Base-by-base conservation (phyloP, 2,888 invertebrate genomes). In the Callyntrura guangdongensis region DNA sequence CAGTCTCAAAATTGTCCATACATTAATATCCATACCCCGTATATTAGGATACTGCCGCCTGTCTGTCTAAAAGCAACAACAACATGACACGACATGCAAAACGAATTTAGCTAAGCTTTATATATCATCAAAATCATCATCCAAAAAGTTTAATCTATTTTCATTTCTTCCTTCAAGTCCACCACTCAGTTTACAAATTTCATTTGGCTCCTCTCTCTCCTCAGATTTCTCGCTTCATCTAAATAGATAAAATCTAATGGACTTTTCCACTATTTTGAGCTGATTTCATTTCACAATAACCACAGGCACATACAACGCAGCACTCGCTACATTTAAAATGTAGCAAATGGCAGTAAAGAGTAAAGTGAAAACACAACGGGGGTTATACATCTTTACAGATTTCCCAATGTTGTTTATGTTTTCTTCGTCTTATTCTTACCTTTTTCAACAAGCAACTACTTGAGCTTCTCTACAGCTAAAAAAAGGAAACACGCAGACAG, bases 291-390 rank as follows among this genome's bases (percentile, higher is more conserved):
- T n/a, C n/a, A n/a, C n/a, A n/a, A n/a, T n/a, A n/a, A n/a, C n/a
- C n/a, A n/a, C n/a, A n/a, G n/a, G n/a, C n/a, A n/a, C n/a, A n/a
- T n/a, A n/a, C n/a, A n/a, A n/a, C n/a, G n/a, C n/a, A n/a, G n/a
- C 4, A 9, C 17, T 74, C 22, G 6, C 1, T 59, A 59, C 14
- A 59, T 59, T 2, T 17, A 20, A n/a, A 17, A 12, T 5, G 8
- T n/a, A 12, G 9, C 6, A 72, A 27, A 67, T 20, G 25, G 45
- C 14, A 53, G 20, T n/a, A 59, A n/a, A n/a, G n/a, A n/a, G n/a
- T n/a, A n/a, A n/a, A 59, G 59, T 79, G 47, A 12, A 14, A 36
- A 45, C 82, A 61, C 82, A 45, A 45, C 82, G 45, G 59, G 82
- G 61, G 61, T n/a, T 61, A 11, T 45, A 53, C 79, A 61, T 36